phyloP scores from a whole-genome alignment of 2,797 vertebrate species.

The Lateolabrax maculatus region DNA sequence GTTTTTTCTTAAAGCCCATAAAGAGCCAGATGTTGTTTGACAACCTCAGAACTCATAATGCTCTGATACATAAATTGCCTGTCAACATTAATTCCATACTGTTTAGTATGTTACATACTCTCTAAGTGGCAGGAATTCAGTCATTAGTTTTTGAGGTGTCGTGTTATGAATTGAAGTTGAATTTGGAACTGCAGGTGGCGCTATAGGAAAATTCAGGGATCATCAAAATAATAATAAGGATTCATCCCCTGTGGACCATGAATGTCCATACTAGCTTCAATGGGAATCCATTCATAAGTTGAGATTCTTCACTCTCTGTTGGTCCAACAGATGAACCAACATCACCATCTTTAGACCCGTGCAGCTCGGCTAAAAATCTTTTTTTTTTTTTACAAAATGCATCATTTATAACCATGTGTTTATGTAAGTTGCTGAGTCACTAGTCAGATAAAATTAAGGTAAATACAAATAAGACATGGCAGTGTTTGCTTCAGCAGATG shows the following conservation, averaged over 20 bases:
- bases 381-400: not conserved
- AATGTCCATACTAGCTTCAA: not conserved
- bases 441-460: conserved; percentile 1
- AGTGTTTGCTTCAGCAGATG: conserved; percentile 7
- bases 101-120: not conserved
- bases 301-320: not conserved
- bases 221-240: conserved; percentile 7
- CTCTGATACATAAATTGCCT: no score
- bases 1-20: not conserved
- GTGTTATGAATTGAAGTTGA: not conserved
- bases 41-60: not conserved
- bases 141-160: not conserved
- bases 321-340: not conserved
- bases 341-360: not conserved
- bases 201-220: not conserved
- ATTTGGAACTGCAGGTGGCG: not conserved
- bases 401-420: not conserved
- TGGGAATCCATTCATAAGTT: not conserved
- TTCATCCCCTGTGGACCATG: not conserved
- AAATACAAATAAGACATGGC: conserved; percentile 2
- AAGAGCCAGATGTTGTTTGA: not conserved
- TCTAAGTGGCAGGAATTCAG: not conserved
- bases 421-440: not conserved
- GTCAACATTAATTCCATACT: not conserved
- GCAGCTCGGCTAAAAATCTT: not conserved